Base-by-base conservation (phyloP, 2,888 invertebrate species). In the Agonopterix arenella region DNA sequence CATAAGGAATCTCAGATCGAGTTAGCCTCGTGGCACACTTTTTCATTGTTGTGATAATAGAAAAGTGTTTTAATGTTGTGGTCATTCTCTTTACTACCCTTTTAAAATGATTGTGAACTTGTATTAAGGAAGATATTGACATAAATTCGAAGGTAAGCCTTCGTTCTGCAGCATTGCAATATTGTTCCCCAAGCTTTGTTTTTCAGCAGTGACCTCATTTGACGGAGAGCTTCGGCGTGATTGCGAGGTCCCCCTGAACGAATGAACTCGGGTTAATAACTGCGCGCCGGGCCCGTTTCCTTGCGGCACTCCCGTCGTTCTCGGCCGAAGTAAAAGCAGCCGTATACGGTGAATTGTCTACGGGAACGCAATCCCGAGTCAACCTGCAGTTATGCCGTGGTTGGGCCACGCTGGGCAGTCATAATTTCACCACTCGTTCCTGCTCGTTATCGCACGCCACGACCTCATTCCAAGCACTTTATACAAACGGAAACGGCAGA, bases 391-490 rank as follows among this genome's bases (percentile, higher is more conserved):
- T 45, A 41, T 49, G 40, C 40, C 40, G n/a, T 28, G 28, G 28
- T 28, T 28, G 28, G 28, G 28, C 28, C 28, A 28, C 28, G 28
- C 28, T 40, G 40, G 40, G 10, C 40, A 49, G 47, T 47, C 47
- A 55, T 57, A 61, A 60, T 74, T 75, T 65, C 68, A 67, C 64
- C 66, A 65, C 66, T 74, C 66, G 63, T 73, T 73, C 72, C 76
- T 61, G 72, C 79, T 84, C 80, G 78, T 84, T 88, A 86, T 83
- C 80, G 81, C 76, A 63, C 68, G 62, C 66, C 68, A 60, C 73
- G 83, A 70, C 84, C 85, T 75, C 79, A 70, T 84, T 84, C 72
- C 73, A 68, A 70, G 67, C 70, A 73, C 77, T 82, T 75, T 68
- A 70, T 60, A 70, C 74, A 77, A 76, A 76, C 75, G 76, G 73